A percentile compares a stretch with the other conserved stretches of the same genome.
phyloP scores from a whole-genome alignment of 1,140 invertebrate genomes.

The Orussus abietinus region DNA sequence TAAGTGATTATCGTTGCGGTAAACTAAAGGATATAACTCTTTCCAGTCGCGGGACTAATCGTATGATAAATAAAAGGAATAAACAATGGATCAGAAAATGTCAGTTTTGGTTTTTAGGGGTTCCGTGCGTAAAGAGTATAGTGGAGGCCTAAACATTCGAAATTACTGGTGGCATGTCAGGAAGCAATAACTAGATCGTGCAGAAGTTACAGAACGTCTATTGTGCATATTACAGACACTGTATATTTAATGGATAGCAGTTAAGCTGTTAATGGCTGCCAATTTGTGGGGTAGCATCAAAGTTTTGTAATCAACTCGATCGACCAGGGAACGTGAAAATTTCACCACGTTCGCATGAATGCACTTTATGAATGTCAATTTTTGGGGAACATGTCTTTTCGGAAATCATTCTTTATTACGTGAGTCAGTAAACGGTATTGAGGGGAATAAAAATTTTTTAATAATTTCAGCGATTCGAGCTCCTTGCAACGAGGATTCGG shows the following conservation, averaged over 20 bases:
- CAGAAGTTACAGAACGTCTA: not conserved
- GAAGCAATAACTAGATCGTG: not conserved
- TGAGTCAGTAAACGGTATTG: not conserved
- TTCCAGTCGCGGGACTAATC: slow-evolving; percentile 5
- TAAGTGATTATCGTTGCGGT: not conserved
- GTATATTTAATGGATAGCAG: slow-evolving; percentile 1
- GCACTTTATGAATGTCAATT: not conserved
- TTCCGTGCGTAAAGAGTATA: no score
- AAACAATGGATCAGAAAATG: not conserved
- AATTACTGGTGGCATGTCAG: not conserved
- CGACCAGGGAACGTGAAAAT: not conserved
- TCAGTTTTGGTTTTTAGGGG: not conserved
- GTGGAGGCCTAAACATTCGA: no score
- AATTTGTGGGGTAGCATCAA: not conserved
- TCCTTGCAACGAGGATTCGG: slow-evolving; percentile 39
- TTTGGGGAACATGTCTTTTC: not conserved
- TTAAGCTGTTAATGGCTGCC: not conserved
- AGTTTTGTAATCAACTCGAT: not conserved
- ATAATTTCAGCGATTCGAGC: slow-evolving; percentile 38
- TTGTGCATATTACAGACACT: not conserved
- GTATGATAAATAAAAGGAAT: slow-evolving; percentile 3
- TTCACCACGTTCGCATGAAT: slow-evolving; percentile 10
- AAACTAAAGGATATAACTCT: slow-evolving; percentile 4
- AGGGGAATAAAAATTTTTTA: not conserved
- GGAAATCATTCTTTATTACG: slow-evolving; percentile 1